These are phyloP conservation scores for Drosophila nigromelanica DNA, from an alignment of 1,140 invertebrate species.

Conservation along the genomic window DNA sequence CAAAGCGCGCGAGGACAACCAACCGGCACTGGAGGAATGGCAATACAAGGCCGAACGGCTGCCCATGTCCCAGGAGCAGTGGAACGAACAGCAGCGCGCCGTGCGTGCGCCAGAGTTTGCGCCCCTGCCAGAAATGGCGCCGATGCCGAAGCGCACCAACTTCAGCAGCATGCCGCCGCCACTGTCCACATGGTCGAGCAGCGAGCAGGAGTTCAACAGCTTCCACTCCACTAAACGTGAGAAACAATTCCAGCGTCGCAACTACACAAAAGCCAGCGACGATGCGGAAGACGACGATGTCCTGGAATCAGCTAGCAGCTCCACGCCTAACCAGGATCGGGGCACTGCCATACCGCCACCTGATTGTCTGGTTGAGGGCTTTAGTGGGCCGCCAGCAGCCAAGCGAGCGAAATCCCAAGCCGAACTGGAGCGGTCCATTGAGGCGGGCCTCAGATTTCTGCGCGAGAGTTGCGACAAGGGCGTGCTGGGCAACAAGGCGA, in stretches of 20 bases:
- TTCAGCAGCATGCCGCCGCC: conserved; percentile 71
- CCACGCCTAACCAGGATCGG: conserved; percentile 33
- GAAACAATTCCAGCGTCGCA: conserved; percentile 66
- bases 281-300: conserved; percentile 32
- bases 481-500: conserved; percentile 77
- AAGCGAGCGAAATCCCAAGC: conserved; percentile 57
- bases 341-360: conserved; percentile 87
- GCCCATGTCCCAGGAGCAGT: conserved; percentile 91
- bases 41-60: conserved; percentile 85
- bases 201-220: conserved; percentile 48
- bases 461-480: conserved; percentile 86
- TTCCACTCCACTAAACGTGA: conserved; percentile 62
- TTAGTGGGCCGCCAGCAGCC: conserved; percentile 57
- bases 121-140: conserved; percentile 80
- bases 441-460: conserved; percentile 88
- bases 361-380: conserved; percentile 86
- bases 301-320: conserved; percentile 13
- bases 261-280: conserved; percentile 38
- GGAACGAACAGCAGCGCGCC: conserved; percentile 89
- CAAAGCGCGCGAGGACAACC: conserved; percentile 29
- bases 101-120: conserved; percentile 89
- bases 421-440: conserved; percentile 87
- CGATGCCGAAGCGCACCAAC: conserved; percentile 62
- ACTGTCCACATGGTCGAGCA: not conserved
- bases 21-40: conserved; percentile 77